Percentiles rank a stretch among this genome's conserved stretches.
Evolutionary conservation across 2,113 vertebrate genomes (phyloP).

Genomic region (Halichoerus grypus): DNA sequence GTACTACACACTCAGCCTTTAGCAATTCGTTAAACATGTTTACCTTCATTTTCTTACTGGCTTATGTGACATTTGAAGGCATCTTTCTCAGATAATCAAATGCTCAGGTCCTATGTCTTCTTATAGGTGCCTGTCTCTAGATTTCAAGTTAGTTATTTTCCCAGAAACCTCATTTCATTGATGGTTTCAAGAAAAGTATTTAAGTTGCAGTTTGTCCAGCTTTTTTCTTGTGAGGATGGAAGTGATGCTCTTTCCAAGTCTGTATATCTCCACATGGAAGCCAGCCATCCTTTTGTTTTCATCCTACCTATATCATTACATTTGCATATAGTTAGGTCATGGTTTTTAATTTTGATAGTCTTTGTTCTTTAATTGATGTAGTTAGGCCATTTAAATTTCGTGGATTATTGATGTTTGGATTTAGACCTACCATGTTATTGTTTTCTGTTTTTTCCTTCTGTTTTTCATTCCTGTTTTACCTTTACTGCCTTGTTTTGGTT

Average conservation of each 20-base stretch:
- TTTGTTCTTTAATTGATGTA: background rate
- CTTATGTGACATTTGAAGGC: background rate
- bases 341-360: background rate
- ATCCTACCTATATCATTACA: background rate
- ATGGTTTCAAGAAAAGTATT: background rate
- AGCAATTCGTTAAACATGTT: background rate
- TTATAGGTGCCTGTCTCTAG: background rate
- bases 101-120: background rate
- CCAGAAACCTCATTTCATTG: background rate
- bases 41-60: background rate
- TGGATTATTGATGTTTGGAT: background rate
- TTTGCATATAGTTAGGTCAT: background rate
- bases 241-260: background rate
- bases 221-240: background rate
- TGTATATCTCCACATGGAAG: background rate
- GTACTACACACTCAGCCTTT: background rate
- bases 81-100: background rate
- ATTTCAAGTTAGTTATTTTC: background rate
- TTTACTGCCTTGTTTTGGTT: background rate
- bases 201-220: background rate
- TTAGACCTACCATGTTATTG: background rate
- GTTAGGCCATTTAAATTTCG: background rate
- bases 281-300: background rate
- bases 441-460: background rate
- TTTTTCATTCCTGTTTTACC: background rate